These are phyloP conservation scores for Eriocheir sinensis DNA, from an alignment of 1,140 invertebrate species.

Conservation along the genomic window DNA sequence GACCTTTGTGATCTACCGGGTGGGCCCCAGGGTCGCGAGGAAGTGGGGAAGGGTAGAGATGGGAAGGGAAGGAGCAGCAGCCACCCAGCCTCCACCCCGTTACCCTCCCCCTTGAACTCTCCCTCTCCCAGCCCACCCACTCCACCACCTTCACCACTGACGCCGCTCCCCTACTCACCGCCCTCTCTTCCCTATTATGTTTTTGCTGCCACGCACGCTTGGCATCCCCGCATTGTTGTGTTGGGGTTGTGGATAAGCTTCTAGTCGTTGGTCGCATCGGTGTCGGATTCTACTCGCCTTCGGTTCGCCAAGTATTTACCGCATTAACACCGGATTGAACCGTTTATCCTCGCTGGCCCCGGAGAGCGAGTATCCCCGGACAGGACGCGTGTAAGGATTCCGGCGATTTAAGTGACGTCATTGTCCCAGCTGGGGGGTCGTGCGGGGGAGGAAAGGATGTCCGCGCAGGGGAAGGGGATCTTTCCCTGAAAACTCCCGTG, in stretches of 20 bases:
- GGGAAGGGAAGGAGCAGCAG: too few relatives aligned
- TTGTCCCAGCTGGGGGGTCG: slow-evolving; percentile 46
- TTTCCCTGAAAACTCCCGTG: background rate
- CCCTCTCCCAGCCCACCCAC: background rate
- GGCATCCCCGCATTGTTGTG: background rate
- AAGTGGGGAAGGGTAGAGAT: background rate
- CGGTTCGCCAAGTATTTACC: background rate
- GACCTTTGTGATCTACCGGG: background rate
- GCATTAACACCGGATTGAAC: background rate
- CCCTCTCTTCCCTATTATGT: too few relatives aligned
- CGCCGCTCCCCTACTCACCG: too few relatives aligned
- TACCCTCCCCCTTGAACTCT: background rate
- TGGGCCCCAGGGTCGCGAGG: background rate
- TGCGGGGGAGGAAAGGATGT: slow-evolving; percentile 58
- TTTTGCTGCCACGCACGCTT: background rate
- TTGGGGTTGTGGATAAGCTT: background rate
- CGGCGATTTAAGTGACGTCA: slow-evolving; percentile 66
- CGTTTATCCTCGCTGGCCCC: background rate
- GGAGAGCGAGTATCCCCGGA: background rate
- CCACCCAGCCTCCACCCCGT: background rate
- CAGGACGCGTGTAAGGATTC: slow-evolving; percentile 50
- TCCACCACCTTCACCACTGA: too few relatives aligned
- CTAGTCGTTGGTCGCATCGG: background rate
- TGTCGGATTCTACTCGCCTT: background rate
- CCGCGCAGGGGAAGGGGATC: slow-evolving; percentile 39